Conservation (phyloP, 2,113 vertebrate genomes). For the Petroica traversi region DNA sequence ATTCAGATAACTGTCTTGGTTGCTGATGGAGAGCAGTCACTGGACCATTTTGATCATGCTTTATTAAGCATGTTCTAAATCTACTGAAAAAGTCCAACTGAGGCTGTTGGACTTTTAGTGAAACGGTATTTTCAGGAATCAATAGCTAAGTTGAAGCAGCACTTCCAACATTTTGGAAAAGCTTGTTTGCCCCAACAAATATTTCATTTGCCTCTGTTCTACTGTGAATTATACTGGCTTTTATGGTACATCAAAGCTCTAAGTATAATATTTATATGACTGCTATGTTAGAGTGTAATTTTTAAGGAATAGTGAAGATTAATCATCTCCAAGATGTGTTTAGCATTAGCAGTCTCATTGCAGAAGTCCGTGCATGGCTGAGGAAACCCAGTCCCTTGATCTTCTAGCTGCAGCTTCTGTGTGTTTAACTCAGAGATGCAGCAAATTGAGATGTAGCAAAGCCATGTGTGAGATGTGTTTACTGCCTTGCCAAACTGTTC, state of each 20-base stretch:
- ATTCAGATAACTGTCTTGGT: background rate
- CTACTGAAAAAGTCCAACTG: too few relatives aligned
- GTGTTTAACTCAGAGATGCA: background rate
- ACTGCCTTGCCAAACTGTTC: background rate
- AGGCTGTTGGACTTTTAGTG: background rate
- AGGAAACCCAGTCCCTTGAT: background rate
- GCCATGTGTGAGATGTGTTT: background rate
- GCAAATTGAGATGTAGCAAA: background rate
- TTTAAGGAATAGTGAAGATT: background rate
- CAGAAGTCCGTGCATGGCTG: background rate
- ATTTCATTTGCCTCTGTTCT: background rate
- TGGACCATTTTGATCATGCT: background rate
- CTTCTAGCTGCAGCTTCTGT: background rate
- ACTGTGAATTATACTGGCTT: background rate
- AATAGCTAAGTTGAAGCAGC: background rate
- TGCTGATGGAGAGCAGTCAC: background rate
- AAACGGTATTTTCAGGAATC: background rate
- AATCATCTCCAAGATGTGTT: fast-evolving
- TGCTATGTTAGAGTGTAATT: background rate
- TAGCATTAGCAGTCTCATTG: background rate
- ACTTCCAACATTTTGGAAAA: background rate
- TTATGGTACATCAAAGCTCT: background rate
- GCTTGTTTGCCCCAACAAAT: background rate
- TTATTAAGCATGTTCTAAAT: background rate
- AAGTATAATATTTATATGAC: background rate